Base-by-base conservation (phyloP, 2,888 invertebrate species). In the Hypena proboscidalis region DNA sequence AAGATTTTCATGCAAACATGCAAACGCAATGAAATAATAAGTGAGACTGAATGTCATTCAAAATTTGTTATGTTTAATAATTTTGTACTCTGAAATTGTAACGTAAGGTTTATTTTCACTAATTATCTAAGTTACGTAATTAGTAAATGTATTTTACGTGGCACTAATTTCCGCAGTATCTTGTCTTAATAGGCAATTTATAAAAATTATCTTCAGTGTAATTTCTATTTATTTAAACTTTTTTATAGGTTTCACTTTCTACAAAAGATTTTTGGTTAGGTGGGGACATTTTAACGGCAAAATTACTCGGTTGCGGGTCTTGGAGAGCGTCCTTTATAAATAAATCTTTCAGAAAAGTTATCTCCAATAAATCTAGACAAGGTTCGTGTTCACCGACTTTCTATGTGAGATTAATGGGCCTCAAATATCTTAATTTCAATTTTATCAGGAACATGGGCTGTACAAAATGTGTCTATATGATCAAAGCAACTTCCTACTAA, bases 61-160 rank as follows among this genome's bases (percentile, higher is more conserved):
- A 55, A 56, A 48, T 35, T 52, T 58, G 54, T 50, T 48, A 38
- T 41, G 36, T 55, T 61, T 64, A 67, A 61, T 57, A 46, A 70
- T 68, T 68, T 58, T 64, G 45, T 58, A 58, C 64, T 66, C 64
- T 59, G 47, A 29, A 5, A 1, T 11, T 17, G 30, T 43, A 22
- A 35, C 17, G 14, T 58, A 65, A 65, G 58, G 68, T 47, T 32
- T 19, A 51, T 7, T 38, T 66, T 49, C 4, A 31, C 1, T 37
- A 38, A 26, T n/a, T 22, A 2, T 5, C 11, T 30, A 23, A 30
- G 5, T 34, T 29, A 47, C 45, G 66, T 77, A 77, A 77, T 78
- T 78, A 80, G 67, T 67, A 69, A 70, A 70, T 69, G 66, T 67
- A 66, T 64, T 66, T 59, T 58, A 60, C 60, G 67, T 59, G 62